Evolutionary conservation across 2,113 vertebrate species (phyloP).

Genomic region (Balaenoptera acutorostrata): DNA sequence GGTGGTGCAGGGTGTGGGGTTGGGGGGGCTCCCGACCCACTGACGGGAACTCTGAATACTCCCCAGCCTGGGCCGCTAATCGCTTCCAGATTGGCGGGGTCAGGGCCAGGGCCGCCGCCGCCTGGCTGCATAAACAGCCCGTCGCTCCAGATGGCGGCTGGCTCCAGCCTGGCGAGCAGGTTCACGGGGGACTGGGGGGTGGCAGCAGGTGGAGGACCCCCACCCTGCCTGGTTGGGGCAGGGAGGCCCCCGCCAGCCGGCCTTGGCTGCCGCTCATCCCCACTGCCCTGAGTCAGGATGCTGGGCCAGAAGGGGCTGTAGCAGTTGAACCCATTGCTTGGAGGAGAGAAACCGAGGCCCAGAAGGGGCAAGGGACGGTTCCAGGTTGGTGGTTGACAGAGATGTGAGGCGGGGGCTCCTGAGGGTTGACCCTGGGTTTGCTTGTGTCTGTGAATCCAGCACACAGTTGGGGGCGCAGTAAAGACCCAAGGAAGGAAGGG

Average conservation of each 20-base stretch:
- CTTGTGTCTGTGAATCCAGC: background rate
- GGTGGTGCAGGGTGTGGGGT: background rate
- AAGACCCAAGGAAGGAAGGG: background rate
- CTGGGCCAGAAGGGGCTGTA: background rate
- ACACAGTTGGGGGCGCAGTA: too few species aligned
- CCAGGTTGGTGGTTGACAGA: background rate
- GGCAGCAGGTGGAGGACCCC: slow-evolving; percentile 99
- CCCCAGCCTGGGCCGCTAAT: slow-evolving; percentile 87
- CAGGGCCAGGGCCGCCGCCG: slow-evolving; percentile 97
- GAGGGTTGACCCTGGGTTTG: too few species aligned
- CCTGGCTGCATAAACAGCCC: slow-evolving; percentile 99
- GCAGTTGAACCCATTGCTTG: background rate
- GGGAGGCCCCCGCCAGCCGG: background rate
- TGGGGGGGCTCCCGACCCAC: background rate
- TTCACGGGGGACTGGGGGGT: slow-evolving; percentile 94
- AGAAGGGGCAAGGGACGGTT: background rate
- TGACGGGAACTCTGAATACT: slow-evolving; percentile 85
- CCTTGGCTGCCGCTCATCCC: rapidly evolving
- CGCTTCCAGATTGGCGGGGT: slow-evolving; percentile 99
- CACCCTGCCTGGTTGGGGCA: background rate
- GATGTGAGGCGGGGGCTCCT: background rate
- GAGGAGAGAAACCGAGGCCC: slow-evolving; percentile 32
- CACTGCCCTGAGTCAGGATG: background rate
- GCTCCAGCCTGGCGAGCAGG: slow-evolving; percentile 99
- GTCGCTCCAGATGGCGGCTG: slow-evolving; percentile 99